These are phyloP conservation scores for Crenuchus spilurus DNA, from an alignment of 2,797 vertebrate genomes.

Conservation along the genomic window DNA sequence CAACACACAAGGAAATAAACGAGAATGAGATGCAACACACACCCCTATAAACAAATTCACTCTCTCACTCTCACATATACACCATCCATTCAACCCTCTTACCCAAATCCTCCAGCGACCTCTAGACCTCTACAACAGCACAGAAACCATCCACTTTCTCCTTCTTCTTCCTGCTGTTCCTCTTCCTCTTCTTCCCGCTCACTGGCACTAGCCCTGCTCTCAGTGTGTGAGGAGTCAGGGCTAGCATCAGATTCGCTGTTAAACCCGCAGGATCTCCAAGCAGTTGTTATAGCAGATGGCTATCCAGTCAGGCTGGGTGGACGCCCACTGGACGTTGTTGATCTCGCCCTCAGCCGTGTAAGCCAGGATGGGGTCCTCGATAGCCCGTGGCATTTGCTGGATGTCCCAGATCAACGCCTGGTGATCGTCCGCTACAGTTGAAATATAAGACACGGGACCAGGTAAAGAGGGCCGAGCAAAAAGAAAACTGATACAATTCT, in stretches of 20 bases:
- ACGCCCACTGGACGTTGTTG: constrained; percentile 99
- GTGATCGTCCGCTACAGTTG: constrained; percentile 90
- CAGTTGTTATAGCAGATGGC: constrained; percentile 99
- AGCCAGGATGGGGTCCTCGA: constrained; percentile 97
- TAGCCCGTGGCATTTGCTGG: constrained; percentile 98
- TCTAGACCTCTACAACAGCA: constrained; percentile 46
- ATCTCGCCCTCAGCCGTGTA: constrained; percentile 98
- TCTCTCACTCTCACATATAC: not conserved
- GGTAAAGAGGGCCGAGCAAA: constrained; percentile 40
- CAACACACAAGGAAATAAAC: constrained; percentile 11
- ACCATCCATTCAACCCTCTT: not conserved
- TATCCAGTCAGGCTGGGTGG: constrained; percentile 97
- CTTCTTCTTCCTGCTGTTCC: not conserved
- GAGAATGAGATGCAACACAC: not conserved
- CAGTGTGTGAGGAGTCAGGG: constrained; percentile 13
- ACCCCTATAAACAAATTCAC: constrained; percentile 1
- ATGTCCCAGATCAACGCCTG: constrained; percentile 99
- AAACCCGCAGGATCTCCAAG: constrained; percentile 96
- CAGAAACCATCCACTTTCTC: constrained; percentile 32
- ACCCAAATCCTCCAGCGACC: constrained; percentile 43
- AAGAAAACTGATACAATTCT: not conserved
- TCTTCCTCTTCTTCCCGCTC: constrained; percentile 13
- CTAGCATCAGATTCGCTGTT: constrained; percentile 46
- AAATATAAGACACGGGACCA: constrained; percentile 28
- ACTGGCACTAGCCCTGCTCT: constrained; percentile 34